These are phyloP conservation scores for Syrrhaptes paradoxus DNA, from an alignment of 2,113 vertebrate genomes.

Conservation along the genomic window DNA sequence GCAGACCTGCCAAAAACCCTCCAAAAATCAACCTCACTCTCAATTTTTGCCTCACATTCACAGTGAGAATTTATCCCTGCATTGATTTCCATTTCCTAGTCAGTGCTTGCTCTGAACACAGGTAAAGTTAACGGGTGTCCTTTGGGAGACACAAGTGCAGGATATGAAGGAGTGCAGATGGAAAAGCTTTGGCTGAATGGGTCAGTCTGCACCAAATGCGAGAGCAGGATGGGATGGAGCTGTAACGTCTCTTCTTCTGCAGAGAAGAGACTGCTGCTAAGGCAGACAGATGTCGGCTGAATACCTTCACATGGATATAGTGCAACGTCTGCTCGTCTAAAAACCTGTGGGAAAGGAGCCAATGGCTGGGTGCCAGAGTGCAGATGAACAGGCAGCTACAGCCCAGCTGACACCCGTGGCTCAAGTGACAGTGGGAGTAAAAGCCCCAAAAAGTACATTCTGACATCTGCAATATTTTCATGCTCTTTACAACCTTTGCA, in stretches of 20 bases:
- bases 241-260: not conserved
- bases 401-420: not conserved
- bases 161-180: not conserved
- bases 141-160: not conserved
- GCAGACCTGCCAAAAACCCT: not conserved
- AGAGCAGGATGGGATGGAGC: not conserved
- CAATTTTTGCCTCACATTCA: not conserved
- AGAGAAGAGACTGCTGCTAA: not conserved
- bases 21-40: not conserved
- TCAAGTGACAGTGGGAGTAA: not conserved
- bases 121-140: not conserved
- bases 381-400: not conserved
- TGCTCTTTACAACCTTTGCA: conserved; percentile 8
- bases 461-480: not conserved
- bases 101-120: not conserved
- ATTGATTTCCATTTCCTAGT: not conserved
- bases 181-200: not conserved
- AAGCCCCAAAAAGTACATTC: not conserved
- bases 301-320: not conserved
- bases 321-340: conserved; percentile 35
- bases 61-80: conserved; percentile 6
- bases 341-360: not conserved
- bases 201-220: not conserved
- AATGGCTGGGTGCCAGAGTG: not conserved
- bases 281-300: not conserved